Evolutionary conservation across 2,797 vertebrate species (phyloP).

Genomic region (Ceyx erithaca): DNA sequence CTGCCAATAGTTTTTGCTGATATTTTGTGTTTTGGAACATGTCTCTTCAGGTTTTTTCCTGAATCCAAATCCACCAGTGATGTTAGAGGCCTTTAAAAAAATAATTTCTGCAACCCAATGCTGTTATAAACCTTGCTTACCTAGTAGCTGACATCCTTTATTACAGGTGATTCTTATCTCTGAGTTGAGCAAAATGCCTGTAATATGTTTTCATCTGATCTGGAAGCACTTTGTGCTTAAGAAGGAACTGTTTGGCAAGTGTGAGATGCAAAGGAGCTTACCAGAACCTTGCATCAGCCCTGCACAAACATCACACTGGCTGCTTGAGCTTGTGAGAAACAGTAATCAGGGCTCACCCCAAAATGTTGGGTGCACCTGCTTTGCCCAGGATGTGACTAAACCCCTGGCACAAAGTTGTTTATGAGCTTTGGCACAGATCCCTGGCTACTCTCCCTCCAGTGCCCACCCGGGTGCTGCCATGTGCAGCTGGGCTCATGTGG

Average conservation of each 20-base stretch:
- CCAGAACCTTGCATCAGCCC: neutral
- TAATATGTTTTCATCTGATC: neutral
- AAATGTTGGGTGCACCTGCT: neutral
- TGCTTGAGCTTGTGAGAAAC: neutral
- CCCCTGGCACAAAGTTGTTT: neutral
- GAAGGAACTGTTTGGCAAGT: neutral
- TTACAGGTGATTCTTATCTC: neutral
- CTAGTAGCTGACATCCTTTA: neutral
- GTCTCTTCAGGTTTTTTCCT: neutral
- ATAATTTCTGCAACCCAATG: neutral
- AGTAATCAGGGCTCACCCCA: neutral
- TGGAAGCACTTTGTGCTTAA: neutral
- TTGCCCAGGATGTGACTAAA: neutral
- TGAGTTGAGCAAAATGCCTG: neutral
- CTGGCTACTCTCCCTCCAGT: neutral
- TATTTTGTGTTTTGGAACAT: neutral
- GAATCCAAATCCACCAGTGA: neutral
- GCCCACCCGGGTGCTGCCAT: accelerated
- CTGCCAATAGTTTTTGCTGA: accelerated
- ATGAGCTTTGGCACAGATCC: neutral
- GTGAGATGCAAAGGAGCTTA: neutral
- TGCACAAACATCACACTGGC: neutral
- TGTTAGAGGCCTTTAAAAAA: neutral
- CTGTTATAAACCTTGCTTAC: neutral
- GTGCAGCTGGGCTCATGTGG: accelerated